Base-by-base conservation (phyloP, 2,797 vertebrate species). In the Strix occidentalis region DNA sequence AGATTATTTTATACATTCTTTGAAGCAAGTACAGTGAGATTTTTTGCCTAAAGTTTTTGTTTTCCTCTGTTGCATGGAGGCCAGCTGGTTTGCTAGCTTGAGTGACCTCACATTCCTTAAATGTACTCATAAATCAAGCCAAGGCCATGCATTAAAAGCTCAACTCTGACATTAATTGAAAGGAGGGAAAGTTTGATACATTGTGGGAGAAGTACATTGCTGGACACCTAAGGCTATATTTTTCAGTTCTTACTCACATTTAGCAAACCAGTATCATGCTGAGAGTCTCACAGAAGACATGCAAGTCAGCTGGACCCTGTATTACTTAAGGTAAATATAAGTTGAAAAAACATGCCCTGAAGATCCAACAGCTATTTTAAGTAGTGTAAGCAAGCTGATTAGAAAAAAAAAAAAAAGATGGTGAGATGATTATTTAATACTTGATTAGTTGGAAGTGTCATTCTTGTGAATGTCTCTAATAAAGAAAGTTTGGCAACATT, bases 41-140 rank as follows among this genome's bases (percentile, higher is more conserved):
- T 79, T 93, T 87, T 95, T 94, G n/a, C 94, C 79, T 96, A 9
- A 95, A 96, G 89, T 94, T 95, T 97, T 95, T 96, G 63, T 91
- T 97, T 96, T 96, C 75, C 89, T 96, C 87, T 94, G 92, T 90
- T 97, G 84, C 92, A 78, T 70, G 37, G 83, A 96, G 97, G 93
- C 95, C 97, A 97, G 96, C 95, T 97, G 94, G 89, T 97, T 96
- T 96, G 90, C 91, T 97, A 90, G 92, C 96, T 96, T 95, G 88
- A 95, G 75, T 97, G 97, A 98, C 97, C 97, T 98, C 95, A 96
- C 97, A 97, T 97, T 98, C 97, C 96, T 97, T 94, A 95, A 97
- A 97, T 72, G 94, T 97, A 90, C 85, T 96, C 96, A 93, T 97
- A 97, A 98, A 98, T 98, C 97, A 98, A 96, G 90, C 35, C 92